A percentile compares a stretch with the other conserved stretches of the same genome.
Conservation (phyloP, 2,797 vertebrate genomes). For the Babyrousa celebensis region DNA sequence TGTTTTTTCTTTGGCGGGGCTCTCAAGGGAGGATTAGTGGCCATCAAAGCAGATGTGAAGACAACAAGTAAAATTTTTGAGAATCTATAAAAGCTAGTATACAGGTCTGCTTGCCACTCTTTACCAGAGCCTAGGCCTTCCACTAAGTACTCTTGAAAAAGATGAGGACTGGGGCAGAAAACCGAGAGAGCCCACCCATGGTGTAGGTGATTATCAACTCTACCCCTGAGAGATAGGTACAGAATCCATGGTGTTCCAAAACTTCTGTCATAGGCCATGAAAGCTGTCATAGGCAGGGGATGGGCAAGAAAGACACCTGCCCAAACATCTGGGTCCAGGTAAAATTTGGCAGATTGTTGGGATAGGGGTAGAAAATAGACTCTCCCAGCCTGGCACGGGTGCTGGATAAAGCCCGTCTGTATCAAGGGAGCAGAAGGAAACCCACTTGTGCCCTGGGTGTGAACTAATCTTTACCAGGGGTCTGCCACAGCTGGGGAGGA, state of each 20-base stretch:
- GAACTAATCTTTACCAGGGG: neutral
- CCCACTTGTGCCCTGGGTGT: neutral
- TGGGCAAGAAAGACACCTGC: neutral
- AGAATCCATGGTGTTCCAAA: neutral
- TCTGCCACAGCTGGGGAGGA: neutral
- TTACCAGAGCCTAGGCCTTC: neutral
- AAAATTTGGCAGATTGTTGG: neutral
- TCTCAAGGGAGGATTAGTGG: neutral
- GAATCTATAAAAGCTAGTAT: neutral
- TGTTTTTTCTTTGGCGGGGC: neutral
- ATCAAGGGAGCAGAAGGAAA: neutral
- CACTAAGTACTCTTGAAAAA: neutral
- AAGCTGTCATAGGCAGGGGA: neutral
- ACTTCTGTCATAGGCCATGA: neutral
- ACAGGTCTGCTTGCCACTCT: neutral
- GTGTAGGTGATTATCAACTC: rapidly evolving
- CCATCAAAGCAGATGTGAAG: neutral
- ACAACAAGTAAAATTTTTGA: neutral
- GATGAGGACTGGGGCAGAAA: neutral
- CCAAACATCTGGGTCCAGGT: neutral
- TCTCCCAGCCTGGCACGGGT: neutral
- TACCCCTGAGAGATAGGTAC: neutral
- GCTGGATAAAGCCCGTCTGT: neutral
- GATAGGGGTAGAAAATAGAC: neutral
- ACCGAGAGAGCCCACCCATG: neutral